Conservation (phyloP, 2,113 vertebrate genomes). For the Prionailurus viverrinus region DNA sequence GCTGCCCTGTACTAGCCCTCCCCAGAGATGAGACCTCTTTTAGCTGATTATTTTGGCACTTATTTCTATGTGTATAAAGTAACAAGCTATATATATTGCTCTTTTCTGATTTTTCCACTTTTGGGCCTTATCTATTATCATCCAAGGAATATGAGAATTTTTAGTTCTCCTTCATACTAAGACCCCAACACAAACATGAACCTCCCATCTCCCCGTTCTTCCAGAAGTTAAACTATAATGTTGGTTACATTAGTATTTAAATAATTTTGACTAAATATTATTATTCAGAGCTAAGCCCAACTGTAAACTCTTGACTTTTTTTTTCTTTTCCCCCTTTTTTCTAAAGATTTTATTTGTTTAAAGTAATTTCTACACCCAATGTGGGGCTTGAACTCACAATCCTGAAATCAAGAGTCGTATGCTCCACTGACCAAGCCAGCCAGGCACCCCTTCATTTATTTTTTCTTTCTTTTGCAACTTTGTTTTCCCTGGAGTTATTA, state of each 20-base stretch:
- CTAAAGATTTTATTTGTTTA: too few species aligned
- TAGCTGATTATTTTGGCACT: conserved; percentile 13
- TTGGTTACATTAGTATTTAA: conserved; percentile 30
- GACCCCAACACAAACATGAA: conserved; percentile 8
- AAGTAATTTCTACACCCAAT: too few species aligned
- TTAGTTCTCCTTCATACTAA: conserved; percentile 28
- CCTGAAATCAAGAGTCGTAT: too few species aligned
- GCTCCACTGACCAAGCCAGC: too few species aligned
- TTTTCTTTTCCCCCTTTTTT: neutral
- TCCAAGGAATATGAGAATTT: conserved; percentile 9
- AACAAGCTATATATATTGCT: neutral
- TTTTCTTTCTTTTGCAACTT: conserved; percentile 43
- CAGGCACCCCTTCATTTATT: too few species aligned
- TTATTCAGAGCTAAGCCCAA: conserved; percentile 40
- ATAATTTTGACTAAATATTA: conserved; percentile 45
- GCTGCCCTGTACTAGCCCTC: neutral
- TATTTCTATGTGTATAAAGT: conserved; percentile 21
- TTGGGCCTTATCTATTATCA: neutral
- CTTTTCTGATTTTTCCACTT: neutral
- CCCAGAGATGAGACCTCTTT: neutral
- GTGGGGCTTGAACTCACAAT: too few species aligned
- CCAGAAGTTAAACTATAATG: conserved; percentile 32
- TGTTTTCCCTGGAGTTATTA: conserved; percentile 33
- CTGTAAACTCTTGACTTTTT: neutral
- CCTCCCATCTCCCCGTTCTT: neutral